phyloP scores from a whole-genome alignment of 30 jellyfish, hydroid and myxozoan species.

The Hydra vulgaris region DNA sequence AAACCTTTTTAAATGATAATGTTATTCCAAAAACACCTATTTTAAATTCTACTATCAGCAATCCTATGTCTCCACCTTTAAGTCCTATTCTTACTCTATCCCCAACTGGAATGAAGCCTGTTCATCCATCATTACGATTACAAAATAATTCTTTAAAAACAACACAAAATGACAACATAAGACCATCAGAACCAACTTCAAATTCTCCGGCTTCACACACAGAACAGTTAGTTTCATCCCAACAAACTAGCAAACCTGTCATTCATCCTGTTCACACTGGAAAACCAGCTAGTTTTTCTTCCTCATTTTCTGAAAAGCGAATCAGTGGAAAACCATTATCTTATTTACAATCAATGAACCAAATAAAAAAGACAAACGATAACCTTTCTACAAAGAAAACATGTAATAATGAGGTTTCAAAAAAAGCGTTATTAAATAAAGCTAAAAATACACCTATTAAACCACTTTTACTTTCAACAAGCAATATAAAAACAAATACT shows the following conservation, averaged over 20 bases:
- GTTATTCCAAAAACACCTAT: not conserved
- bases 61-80: not conserved
- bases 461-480: not conserved
- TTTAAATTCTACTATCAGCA: not conserved
- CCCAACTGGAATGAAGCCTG: conserved; percentile 6
- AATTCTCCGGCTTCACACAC: not conserved
- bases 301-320: not conserved
- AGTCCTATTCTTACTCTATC: not conserved
- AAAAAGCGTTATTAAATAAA: not conserved
- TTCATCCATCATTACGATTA: conserved; percentile 32
- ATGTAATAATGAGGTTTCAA: not conserved
- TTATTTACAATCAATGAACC: conserved; percentile 3
- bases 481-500: not conserved
- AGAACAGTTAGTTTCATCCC: not conserved
- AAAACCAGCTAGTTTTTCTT: conserved; percentile 12
- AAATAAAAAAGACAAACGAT: not conserved
- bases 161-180: not conserved
- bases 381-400: not conserved
- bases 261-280: conserved; percentile 6
- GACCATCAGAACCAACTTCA: not conserved
- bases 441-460: not conserved
- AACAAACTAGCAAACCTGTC: conserved; percentile 16
- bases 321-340: conserved; percentile 36
- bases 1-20: not conserved
- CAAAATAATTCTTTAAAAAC: conserved; percentile 12